A percentile compares a stretch with the other conserved stretches of the same genome.
These are phyloP conservation scores for Agrypnus murinus DNA, from an alignment of 2,888 invertebrate genomes.

Conservation along the genomic window DNA sequence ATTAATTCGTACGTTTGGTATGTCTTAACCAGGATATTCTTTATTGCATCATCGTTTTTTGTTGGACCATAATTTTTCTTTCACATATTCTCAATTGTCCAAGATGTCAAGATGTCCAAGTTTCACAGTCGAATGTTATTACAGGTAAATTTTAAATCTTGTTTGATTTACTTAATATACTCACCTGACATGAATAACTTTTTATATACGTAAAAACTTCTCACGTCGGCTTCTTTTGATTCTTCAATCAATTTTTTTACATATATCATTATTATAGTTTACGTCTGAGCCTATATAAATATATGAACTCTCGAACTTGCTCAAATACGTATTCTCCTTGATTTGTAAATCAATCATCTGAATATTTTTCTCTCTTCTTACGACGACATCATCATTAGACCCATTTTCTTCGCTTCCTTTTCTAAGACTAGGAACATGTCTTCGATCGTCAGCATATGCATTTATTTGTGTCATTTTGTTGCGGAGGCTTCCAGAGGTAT, in stretches of 20 bases:
- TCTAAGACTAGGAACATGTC: slow-evolving; percentile 5
- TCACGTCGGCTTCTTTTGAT: no score
- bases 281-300: no score
- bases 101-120: no score
- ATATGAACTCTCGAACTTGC: no score
- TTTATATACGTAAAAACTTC: background rate
- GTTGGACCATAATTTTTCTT: slow-evolving; percentile 3
- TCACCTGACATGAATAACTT: no score
- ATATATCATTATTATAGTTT: no score
- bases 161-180: background rate
- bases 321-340: no score
- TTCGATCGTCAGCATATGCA: background rate
- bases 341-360: background rate
- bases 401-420: slow-evolving; percentile 7
- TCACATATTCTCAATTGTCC: background rate
- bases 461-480: slow-evolving; percentile 9
- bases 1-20: slow-evolving; percentile 5
- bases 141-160: background rate
- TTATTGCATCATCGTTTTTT: slow-evolving; percentile 6
- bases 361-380: slow-evolving; percentile 7
- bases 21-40: background rate
- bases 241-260: no score
- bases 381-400: background rate
- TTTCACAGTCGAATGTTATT: slow-evolving; percentile 7
- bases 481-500: slow-evolving; percentile 5